These are phyloP conservation scores for Phalloptychus januarius DNA, from an alignment of 2,797 vertebrate species.

Conservation along the genomic window DNA sequence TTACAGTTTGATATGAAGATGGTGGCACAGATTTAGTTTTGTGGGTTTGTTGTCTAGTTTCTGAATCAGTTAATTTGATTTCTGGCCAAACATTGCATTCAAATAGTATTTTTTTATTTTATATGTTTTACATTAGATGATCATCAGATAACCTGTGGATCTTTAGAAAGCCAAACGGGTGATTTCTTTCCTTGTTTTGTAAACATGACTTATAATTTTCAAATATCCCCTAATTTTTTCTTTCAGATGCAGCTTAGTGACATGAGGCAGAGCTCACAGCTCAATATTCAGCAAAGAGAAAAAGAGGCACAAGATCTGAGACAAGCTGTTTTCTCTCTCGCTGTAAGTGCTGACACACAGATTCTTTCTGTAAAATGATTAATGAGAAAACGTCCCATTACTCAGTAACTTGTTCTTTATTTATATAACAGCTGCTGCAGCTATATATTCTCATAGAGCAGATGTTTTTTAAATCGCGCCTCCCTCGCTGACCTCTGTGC, in stretches of 20 bases:
- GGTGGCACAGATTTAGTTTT: neutral
- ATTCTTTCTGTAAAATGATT: neutral
- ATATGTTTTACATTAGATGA: too few relatives aligned
- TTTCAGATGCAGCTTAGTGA: conserved; percentile 72
- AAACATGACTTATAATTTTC: neutral
- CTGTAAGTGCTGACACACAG: conserved; percentile 62
- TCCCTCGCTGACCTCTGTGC: neutral
- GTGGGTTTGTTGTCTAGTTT: neutral
- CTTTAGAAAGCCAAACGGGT: neutral
- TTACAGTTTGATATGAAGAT: neutral
- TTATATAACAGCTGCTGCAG: neutral
- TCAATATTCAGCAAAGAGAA: conserved; percentile 74
- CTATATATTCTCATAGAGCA: neutral
- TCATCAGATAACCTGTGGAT: neutral
- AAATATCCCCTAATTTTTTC: neutral
- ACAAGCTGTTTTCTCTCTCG: conserved; percentile 74
- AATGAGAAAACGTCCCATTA: neutral
- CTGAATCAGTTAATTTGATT: neutral
- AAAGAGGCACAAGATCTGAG: conserved; percentile 77
- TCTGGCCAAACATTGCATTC: too few relatives aligned
- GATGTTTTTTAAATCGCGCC: neutral
- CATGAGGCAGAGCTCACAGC: conserved; percentile 71
- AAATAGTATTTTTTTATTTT: neutral
- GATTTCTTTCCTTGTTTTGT: neutral
- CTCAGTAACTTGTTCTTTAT: neutral